Base-by-base conservation (phyloP, 2,888 invertebrate genomes). In the Drosophila kuntzei region DNA sequence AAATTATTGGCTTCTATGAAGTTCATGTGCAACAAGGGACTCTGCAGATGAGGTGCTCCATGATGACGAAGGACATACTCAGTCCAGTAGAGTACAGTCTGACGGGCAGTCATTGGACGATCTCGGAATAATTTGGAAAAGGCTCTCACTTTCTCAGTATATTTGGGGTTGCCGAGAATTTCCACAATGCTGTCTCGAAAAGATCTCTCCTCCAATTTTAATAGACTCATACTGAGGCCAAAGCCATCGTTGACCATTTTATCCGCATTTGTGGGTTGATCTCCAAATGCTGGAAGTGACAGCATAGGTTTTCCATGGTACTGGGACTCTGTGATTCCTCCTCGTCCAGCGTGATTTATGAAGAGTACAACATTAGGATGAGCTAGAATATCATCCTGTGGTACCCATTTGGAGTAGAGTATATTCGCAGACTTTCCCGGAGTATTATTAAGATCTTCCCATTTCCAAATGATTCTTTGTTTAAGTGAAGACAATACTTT, bases 391-490 rank as follows among this genome's bases (percentile, higher is more conserved):
- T 95, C 95, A 61, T 94, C 94, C 82, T 96, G 96, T 0, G 96
- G 95, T 18, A 95, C 83, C 96, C 95, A 96, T 74, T 94, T 94
- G 39, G 83, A 79, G 36, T 92, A 90, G 14, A 91, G 89, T 2
- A 93, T 92, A 65, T 93, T 93, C 0, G 79, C 47, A 0, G 93
- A 91, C 3, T 90, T 83, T 2, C 91, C 91, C 0, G 90, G 90
- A 0, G 94, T 85, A 8, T 90, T 90, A 3, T 94, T 93, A 0
- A 94, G 93, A 43, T 86, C 73, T 79, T 95, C 95, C 94, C 95
- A 95, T 91, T 95, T 95, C 95, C 95, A 95, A 12, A 96, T 81
- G 0, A 95, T 93, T 5, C 93, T 94, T 60, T 95, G 94, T 66
- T 95, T 94, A 0, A 95, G 81, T 63, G 92, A 93, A 0, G 93